Evolutionary conservation across 2,797 vertebrate genomes (phyloP), one percentile per base, ranked within the genome.

Genomic region (Sebastes iracundus): DNA sequence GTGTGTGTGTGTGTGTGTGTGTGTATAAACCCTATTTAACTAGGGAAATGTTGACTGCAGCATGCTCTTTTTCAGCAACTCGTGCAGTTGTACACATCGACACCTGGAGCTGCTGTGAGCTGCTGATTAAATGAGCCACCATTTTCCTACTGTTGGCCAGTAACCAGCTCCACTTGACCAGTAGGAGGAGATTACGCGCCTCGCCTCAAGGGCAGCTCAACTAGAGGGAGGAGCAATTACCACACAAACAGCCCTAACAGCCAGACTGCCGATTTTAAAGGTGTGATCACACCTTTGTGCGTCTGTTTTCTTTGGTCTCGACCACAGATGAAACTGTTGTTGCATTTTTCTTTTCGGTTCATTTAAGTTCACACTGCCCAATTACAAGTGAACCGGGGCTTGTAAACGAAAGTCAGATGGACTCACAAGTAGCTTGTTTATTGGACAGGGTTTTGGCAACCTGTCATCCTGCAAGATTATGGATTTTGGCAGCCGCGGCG

Each of bases 371-470:
- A 87, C 70, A 65, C 72, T 81, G 70, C 58, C 82, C 80, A 86
- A 82, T 87, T 86, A 88, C 79, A 79, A 87, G 73, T 83, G 52
- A 87, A 79, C 79, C 20, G n/a, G 60, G 80, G 72, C 79, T 89
- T 82, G 84, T 89, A 86, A 90, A 91, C 52, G 11, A 78, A 83
- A 90, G 63, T 86, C 74, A 83, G 85, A 89, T 85, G 81, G 82
- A 86, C 87, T 84, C 82, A 82, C 80, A 88, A 90, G 86, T 80
- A 83, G 83, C 85, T 79, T 88, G 80, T 88, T 91, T 91, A 84
- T 83, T 80, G 73, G 82, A 88, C 66, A 81, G 72, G 71, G 53
- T 83, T 83, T 77, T 89, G 84, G 86, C 86, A 88, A 84, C 22
- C 42, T 78, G 65, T 87, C 72, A 72, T 79, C 55, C 58, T 63